Conservation (phyloP, 2,888 invertebrate species). For the Adelphocoris suturalis region DNA sequence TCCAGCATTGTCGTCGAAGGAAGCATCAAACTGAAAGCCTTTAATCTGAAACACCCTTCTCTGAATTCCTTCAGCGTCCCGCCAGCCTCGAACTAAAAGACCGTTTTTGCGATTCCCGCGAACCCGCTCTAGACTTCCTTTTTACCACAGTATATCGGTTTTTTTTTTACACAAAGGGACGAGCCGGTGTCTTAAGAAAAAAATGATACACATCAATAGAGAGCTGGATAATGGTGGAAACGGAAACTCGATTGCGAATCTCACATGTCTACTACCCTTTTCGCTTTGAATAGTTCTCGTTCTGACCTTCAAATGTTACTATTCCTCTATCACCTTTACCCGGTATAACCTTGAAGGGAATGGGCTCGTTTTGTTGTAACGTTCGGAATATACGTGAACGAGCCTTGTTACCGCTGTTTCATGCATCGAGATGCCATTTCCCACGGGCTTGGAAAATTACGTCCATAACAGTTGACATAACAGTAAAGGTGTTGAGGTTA, state of each 20-base stretch:
- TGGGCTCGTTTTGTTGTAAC: too few species aligned
- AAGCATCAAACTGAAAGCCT: conserved; percentile 29
- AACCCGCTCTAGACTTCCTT: background rate
- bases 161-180: background rate
- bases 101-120: background rate
- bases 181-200: too few species aligned
- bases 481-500: too few species aligned
- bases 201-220: background rate
- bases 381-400: too few species aligned
- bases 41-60: conserved; percentile 5
- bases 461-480: too few species aligned
- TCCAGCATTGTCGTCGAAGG: background rate
- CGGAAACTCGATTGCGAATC: background rate
- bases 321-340: background rate
- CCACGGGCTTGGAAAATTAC: too few species aligned
- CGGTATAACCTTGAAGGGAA: background rate
- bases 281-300: background rate
- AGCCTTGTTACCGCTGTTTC: too few species aligned
- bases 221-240: background rate
- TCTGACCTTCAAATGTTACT: background rate
- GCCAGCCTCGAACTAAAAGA: too few species aligned
- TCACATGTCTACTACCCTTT: background rate
- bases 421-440: too few species aligned
- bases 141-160: background rate
- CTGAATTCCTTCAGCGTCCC: background rate